A percentile compares a stretch with the other conserved stretches of the same genome.
phyloP scores from a whole-genome alignment of 2,113 vertebrate genomes.

The Phylloscopus trochilus region DNA sequence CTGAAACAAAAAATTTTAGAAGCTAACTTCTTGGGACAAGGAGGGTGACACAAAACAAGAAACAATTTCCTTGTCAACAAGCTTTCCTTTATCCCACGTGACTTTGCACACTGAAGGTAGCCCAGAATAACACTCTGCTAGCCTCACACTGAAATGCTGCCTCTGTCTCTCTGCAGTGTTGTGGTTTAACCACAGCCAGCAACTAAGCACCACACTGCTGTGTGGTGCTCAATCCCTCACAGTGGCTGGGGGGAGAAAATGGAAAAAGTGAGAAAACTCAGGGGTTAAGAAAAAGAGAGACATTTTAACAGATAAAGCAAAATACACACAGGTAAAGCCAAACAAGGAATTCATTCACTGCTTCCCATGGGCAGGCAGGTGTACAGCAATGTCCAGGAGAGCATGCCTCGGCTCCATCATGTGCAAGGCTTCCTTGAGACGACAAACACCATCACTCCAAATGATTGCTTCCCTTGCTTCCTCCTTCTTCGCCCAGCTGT shows the following conservation, averaged over 20 bases:
- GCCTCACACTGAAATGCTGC: not conserved
- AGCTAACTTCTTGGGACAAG: not conserved
- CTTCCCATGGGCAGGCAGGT: not conserved
- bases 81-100: not conserved
- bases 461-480: accelerated
- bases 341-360: not conserved
- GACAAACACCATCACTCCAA: not conserved
- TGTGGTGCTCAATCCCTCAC: not conserved
- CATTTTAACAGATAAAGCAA: not conserved
- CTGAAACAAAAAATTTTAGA: not conserved
- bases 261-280: not conserved
- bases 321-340: not conserved
- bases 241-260: not conserved
- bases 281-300: not conserved
- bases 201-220: not conserved
- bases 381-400: not conserved
- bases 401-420: not conserved
- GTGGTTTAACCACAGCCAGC: not conserved
- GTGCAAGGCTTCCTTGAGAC: accelerated
- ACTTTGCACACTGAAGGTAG: not conserved
- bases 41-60: not conserved
- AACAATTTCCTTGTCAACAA: not conserved
- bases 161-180: not conserved
- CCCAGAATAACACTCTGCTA: not conserved
- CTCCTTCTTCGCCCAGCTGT: not conserved